These are phyloP conservation scores for Helobdella robusta DNA, from an alignment of 2,888 invertebrate genomes.

Conservation along the genomic window DNA sequence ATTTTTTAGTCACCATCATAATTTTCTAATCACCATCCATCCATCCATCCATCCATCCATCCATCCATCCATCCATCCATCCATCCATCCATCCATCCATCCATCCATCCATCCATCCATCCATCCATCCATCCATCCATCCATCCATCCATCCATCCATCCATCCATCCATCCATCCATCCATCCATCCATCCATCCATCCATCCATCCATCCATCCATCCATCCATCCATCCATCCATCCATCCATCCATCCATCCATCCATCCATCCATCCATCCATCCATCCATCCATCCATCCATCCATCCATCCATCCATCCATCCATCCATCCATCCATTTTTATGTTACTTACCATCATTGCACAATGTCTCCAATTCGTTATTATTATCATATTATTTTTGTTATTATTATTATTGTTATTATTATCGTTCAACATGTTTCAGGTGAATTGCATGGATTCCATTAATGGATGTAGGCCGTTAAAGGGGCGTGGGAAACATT, in stretches of 20 bases:
- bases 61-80: slow-evolving; percentile 21
- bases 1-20: too few relatives aligned
- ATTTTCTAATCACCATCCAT: too few relatives aligned
- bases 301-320: slow-evolving; percentile 20
- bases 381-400: too few relatives aligned
- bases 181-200: slow-evolving; percentile 20
- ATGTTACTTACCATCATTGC: too few relatives aligned
- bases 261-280: slow-evolving; percentile 22
- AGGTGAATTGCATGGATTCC: too few relatives aligned
- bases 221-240: slow-evolving; percentile 18
- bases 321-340: slow-evolving; percentile 19
- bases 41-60: slow-evolving; percentile 21
- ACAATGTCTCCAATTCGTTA: too few relatives aligned
- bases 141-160: slow-evolving; percentile 21
- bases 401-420: too few relatives aligned
- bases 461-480: too few relatives aligned
- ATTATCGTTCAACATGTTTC: too few relatives aligned
- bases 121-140: slow-evolving; percentile 21
- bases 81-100: slow-evolving; percentile 10
- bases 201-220: slow-evolving; percentile 21
- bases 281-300: slow-evolving; percentile 21
- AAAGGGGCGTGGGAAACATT: too few relatives aligned
- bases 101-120: slow-evolving; percentile 13
- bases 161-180: slow-evolving; percentile 20
- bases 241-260: slow-evolving; percentile 21